Percentiles rank a stretch among this genome's conserved stretches.
Conservation (phyloP, 1,140 invertebrate genomes). For the Chironomus striatipennis region DNA sequence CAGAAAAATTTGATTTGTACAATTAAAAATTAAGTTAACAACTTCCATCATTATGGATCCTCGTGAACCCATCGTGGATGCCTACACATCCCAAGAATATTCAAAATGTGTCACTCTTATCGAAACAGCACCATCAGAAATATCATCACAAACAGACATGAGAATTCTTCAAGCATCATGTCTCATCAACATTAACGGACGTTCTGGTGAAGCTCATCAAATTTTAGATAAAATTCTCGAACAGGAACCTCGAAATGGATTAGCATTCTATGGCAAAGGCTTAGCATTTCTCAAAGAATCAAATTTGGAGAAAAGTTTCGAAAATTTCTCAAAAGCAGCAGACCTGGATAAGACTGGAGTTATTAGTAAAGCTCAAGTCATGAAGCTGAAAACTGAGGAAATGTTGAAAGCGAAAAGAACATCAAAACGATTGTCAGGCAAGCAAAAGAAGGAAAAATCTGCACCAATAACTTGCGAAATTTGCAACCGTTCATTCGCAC, state of each 20-base stretch:
- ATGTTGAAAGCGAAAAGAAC: not conserved
- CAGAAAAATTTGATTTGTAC: too few species aligned
- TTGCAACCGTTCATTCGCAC: conserved; percentile 37
- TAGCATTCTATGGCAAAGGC: not conserved
- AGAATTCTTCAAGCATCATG: not conserved
- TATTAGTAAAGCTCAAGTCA: not conserved
- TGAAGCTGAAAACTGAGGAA: not conserved
- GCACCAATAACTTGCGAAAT: conserved; percentile 25
- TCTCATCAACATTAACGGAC: not conserved
- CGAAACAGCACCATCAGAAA: too few species aligned
- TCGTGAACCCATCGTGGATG: too few species aligned
- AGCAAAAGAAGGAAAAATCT: not conserved
- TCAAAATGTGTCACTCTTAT: too few species aligned
- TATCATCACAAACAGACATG: not conserved
- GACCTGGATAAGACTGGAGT: not conserved
- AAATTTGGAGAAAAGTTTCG: not conserved
- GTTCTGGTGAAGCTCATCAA: not conserved
- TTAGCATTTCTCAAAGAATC: not conserved
- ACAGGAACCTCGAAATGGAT: not conserved
- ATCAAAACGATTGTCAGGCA: not conserved
- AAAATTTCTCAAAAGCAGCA: not conserved
- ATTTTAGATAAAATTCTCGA: not conserved
- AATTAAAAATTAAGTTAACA: too few species aligned
- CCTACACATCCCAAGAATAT: too few species aligned
- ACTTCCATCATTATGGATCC: too few species aligned